Conservation (phyloP, 1,140 invertebrate genomes). For the Scaptomyza montana region DNA sequence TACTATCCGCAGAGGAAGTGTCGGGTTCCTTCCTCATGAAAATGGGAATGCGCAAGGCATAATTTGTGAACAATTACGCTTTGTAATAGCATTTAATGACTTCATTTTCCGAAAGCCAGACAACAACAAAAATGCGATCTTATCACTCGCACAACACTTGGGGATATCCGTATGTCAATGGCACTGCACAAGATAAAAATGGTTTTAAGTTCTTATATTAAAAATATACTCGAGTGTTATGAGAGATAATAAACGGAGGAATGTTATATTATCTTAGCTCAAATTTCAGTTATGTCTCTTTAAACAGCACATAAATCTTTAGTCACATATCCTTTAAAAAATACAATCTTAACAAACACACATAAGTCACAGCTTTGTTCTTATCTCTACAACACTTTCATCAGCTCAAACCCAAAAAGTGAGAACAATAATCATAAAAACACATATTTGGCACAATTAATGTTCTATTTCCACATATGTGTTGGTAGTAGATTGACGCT, state of each 20-base stretch:
- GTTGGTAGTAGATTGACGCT: neutral
- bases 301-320: too few species aligned
- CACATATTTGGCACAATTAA: conserved; percentile 26
- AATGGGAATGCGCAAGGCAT: conserved; percentile 31
- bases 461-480: conserved; percentile 33
- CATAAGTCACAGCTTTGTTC: too few species aligned
- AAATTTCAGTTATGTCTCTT: too few species aligned
- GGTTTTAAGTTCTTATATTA: neutral
- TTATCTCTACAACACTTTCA: neutral
- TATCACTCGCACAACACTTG: conserved; percentile 38
- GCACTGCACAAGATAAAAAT: neutral
- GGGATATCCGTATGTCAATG: neutral
- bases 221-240: neutral
- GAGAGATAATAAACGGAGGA: too few species aligned
- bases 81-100: conserved; percentile 82
- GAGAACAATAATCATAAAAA: too few species aligned
- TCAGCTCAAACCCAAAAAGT: too few species aligned
- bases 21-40: conserved; percentile 47
- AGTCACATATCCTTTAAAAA: too few species aligned
- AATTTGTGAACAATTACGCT: conserved; percentile 82
- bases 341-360: too few species aligned
- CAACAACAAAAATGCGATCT: conserved; percentile 52
- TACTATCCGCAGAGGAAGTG: conserved; percentile 54
- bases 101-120: conserved; percentile 59
- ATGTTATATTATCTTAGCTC: too few species aligned